These are phyloP conservation scores for Rhyacophila evoluta DNA, from an alignment of 2,888 invertebrate genomes.

Conservation along the genomic window DNA sequence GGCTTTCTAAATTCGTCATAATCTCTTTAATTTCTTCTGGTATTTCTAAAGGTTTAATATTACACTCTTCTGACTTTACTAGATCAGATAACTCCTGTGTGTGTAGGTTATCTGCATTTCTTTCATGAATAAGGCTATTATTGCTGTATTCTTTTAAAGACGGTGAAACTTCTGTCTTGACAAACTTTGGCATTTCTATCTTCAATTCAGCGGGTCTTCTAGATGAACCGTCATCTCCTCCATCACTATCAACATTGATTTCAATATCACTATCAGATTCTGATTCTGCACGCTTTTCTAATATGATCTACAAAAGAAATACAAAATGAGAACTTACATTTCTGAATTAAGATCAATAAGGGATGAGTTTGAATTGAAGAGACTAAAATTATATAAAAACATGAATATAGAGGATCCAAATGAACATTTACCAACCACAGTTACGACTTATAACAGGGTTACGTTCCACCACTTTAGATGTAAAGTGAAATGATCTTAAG, in stretches of 20 bases:
- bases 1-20: conserved; percentile 62
- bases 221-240: conserved; percentile 56
- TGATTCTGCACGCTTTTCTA: conserved; percentile 66
- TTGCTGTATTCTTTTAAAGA: background rate
- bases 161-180: conserved; percentile 41
- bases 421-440: too few relatives aligned
- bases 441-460: too few relatives aligned
- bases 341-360: background rate
- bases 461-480: too few relatives aligned
- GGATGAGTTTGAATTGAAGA: too few relatives aligned
- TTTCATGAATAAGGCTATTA: too few relatives aligned
- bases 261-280: conserved; percentile 72
- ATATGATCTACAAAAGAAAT: conserved; percentile 63
- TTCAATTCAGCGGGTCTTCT: background rate
- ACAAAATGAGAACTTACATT: conserved; percentile 7
- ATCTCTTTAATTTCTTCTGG: conserved; percentile 55
- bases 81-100: conserved; percentile 51
- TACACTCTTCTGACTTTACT: conserved; percentile 43
- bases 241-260: conserved; percentile 72
- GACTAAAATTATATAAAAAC: too few relatives aligned
- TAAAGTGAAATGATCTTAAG: too few relatives aligned
- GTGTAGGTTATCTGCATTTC: background rate
- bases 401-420: too few relatives aligned
- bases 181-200: background rate
- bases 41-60: conserved; percentile 40